phyloP scores from a whole-genome alignment of 2,113 vertebrate species.

The Typhlomys cinereus region DNA sequence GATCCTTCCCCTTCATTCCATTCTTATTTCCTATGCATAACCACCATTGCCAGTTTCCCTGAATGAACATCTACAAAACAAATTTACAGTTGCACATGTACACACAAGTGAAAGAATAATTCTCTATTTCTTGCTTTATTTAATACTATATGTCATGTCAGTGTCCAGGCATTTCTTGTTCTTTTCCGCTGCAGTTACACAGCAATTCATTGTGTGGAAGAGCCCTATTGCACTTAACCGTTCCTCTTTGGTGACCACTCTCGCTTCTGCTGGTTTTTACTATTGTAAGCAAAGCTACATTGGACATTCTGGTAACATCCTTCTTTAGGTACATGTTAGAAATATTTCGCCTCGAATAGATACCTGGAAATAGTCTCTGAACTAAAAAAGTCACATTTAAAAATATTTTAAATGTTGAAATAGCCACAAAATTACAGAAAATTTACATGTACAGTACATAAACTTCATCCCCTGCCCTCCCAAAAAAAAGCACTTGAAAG shows the following conservation, averaged over 20 bases:
- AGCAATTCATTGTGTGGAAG: not conserved
- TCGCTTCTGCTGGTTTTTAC: not conserved
- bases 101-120: not conserved
- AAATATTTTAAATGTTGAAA: not conserved
- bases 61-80: not conserved
- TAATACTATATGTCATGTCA: not conserved
- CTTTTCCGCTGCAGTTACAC: not conserved
- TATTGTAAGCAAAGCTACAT: not conserved
- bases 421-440: not conserved
- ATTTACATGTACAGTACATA: not conserved
- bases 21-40: not conserved
- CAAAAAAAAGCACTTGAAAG: not conserved
- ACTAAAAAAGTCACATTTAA: not conserved
- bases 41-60: not conserved
- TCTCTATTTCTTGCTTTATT: not conserved
- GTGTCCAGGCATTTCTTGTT: not conserved
- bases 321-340: not conserved
- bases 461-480: not conserved
- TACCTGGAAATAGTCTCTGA: not conserved
- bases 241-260: not conserved
- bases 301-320: not conserved
- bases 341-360: not conserved
- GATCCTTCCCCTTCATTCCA: not conserved
- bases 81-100: not conserved
- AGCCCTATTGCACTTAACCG: not conserved